Base-by-base conservation (phyloP, 2,888 invertebrate genomes). In the Phortica magna region DNA sequence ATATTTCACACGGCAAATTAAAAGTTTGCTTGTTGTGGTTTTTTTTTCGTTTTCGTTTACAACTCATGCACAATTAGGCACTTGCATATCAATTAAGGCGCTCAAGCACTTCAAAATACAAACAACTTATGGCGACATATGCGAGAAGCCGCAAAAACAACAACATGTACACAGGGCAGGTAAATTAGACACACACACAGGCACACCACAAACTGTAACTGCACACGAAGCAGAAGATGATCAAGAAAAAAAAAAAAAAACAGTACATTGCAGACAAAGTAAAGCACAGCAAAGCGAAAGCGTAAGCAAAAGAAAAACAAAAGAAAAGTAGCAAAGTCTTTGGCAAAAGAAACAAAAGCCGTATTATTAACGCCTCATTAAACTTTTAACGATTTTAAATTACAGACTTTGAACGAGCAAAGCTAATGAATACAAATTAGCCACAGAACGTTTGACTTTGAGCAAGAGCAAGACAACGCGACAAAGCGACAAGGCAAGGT, bases 391-490 rank as follows among this genome's bases (percentile, higher is more conserved):
- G 85, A 82, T 88, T 87, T 85, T 83, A 87, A 89, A 89, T 88
- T 88, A 89, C 85, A 89, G 82, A 73, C 81, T 84, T 79, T 77
- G 80, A 84, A 87, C 81, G 81, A 81, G 78, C 81, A 71, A 61
- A 80, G 83, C 87, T 88, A 88, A 89, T 89, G 89, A 88, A 88
- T 88, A 89, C 88, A 83, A 89, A 88, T 88, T 88, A 88, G 87
- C 81, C 83, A 77, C 81, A 73, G 71, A 79, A 86, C 77, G 78
- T 57, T 78, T 67, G 70, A 74, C 75, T 75, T 74, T 75, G 72
- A 70, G 53, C 70, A 76, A 64, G 70, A 48, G 41, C 65, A 57
- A 67, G 67, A 67, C 9, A n/a, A n/a, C 41, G 41, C 7, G n/a
- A 39, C 41, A 6, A n/a, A n/a, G n/a, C n/a, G 31, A 3, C 22